These are phyloP conservation scores for Stenodema calcarata DNA, from an alignment of 2,888 invertebrate genomes.

Conservation along the genomic window DNA sequence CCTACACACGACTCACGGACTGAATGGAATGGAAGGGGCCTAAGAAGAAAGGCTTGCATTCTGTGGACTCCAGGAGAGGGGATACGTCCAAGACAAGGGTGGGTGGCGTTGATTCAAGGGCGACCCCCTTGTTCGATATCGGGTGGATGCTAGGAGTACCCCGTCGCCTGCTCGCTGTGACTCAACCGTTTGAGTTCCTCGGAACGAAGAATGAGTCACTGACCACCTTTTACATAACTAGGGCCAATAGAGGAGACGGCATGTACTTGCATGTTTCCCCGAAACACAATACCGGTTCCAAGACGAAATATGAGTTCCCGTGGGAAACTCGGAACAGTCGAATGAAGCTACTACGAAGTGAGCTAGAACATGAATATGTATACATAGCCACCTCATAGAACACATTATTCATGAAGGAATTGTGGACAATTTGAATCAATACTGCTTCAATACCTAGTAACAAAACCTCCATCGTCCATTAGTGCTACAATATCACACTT, in stretches of 20 bases:
- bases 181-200: conserved; percentile 8
- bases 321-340: not conserved
- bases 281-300: not conserved
- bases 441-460: no score
- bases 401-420: no score
- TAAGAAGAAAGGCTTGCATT: not conserved
- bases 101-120: conserved; percentile 13
- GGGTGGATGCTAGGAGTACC: not conserved
- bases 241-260: not conserved
- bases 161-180: not conserved
- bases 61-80: not conserved
- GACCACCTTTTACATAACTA: conserved; percentile 21
- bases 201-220: conserved; percentile 1
- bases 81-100: conserved; percentile 4
- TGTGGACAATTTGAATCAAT: no score
- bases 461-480: no score
- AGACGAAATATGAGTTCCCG: not conserved
- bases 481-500: no score
- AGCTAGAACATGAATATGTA: no score
- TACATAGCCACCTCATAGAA: no score
- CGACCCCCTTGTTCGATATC: not conserved
- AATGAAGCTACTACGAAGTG: not conserved
- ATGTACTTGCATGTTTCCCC: not conserved
- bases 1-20: not conserved
- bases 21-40: not conserved